These are phyloP conservation scores for Eumaeus atala DNA, from an alignment of 1,140 invertebrate species.

Conservation along the genomic window DNA sequence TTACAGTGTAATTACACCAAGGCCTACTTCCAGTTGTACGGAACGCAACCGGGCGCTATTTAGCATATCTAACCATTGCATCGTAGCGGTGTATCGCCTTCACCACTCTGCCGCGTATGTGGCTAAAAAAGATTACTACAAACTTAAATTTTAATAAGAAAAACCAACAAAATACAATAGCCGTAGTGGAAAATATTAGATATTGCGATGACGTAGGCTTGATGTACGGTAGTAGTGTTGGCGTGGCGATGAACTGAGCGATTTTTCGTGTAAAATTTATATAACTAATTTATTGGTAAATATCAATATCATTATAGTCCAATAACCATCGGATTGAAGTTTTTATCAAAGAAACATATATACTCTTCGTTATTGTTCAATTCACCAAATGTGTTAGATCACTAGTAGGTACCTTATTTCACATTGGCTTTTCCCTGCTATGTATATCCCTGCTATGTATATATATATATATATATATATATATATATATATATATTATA, in stretches of 20 bases:
- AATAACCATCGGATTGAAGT: no score
- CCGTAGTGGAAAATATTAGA: constrained; percentile 58
- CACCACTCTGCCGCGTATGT: constrained; percentile 10
- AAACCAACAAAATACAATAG: constrained; percentile 56
- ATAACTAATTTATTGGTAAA: no score
- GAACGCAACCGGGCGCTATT: constrained; percentile 34
- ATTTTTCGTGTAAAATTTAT: neutral
- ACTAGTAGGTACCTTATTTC: no score
- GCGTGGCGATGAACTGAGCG: constrained; percentile 20
- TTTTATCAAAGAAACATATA: no score
- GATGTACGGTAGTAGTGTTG: constrained; percentile 13
- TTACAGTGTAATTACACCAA: constrained; percentile 42
- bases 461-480: no score
- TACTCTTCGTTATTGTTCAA: no score
- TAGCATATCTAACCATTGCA: constrained; percentile 44
- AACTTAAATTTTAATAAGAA: constrained; percentile 54
- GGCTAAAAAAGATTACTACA: constrained; percentile 45
- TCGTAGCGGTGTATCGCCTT: constrained; percentile 16
- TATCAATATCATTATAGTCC: no score
- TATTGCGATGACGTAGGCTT: constrained; percentile 45
- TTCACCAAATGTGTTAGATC: no score
- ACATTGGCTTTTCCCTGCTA: no score
- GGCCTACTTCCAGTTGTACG: constrained; percentile 27
- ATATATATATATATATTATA: no score
- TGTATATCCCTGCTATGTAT: no score